Evolutionary conservation across 2,888 invertebrate genomes (phyloP), one percentile per base, ranked within the genome.

Genomic region (Polyploca ridens): DNA sequence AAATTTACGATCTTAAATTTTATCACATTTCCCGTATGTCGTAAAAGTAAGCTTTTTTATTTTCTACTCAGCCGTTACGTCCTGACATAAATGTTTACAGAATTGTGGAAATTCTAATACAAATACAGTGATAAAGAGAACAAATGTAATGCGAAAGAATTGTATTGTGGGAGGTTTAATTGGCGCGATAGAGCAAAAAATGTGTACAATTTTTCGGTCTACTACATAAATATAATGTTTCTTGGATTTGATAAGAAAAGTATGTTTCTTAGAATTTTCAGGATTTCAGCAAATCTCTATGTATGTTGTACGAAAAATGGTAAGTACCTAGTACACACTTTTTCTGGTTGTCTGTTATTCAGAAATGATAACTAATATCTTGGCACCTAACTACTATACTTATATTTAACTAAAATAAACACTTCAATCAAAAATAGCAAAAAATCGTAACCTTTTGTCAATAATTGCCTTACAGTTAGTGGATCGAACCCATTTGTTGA

Each of bases 1-100:
- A 27, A 61, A 19, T 61, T 44, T 61, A 44, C 41, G 44, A 27
- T 14, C 41, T n/a, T n/a, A 27, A 41, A 44, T 61, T 61, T 61
- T 61, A 61, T 61, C 61, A 61, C 61, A 44, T 61, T 61, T 41
- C 61, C 13, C 44, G 62, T 49, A 35, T 3, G 61, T 65, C 64
- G 66, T 70, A 68, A 72, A 67, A 64, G 60, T 33, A 59, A 66
- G 46, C 63, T 69, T 69, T 54, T 69, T 66, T 69, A 66, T 62
- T 35, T 44, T 27, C 33, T 13, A 57, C 67, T 61, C 41, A 61
- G 61, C 41, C 61, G 61, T 61, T 54, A n/a, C 54, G 14, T 54
- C 19, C 10, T 54, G 54, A 54, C 54, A 54, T 54, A 54, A 54
- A 54, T 54, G 54, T 54, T 16, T 54, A 54, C 54, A 54, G 19